A percentile compares a stretch with the other conserved stretches of the same genome.
Evolutionary conservation across 2,888 invertebrate species (phyloP).

Genomic region (Dastarcus helophoroides): DNA sequence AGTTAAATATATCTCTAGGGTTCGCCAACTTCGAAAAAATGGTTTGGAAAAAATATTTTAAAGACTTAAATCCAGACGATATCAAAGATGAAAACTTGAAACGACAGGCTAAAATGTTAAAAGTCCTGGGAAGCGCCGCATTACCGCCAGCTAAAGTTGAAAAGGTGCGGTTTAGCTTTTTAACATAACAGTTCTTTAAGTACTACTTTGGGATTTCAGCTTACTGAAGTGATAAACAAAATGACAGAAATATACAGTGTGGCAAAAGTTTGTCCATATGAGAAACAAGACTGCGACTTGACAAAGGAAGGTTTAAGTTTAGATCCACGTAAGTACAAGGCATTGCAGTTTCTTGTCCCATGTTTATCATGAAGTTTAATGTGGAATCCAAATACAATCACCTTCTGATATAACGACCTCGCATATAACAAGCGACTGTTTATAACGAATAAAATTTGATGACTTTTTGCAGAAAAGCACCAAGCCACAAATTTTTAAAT

Average conservation of each 20-base stretch:
- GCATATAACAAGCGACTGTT: neutral
- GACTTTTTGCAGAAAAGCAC: neutral
- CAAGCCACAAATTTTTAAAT: no score
- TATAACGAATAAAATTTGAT: slow-evolving; percentile 1
- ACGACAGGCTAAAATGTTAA: slow-evolving; percentile 37
- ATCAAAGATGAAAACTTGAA: slow-evolving; percentile 33
- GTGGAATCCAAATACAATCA: no score
- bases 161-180: slow-evolving; percentile 22
- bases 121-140: slow-evolving; percentile 38
- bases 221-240: slow-evolving; percentile 19
- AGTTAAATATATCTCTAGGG: slow-evolving; percentile 24
- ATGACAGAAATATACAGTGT: slow-evolving; percentile 35
- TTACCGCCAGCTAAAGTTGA: slow-evolving; percentile 32
- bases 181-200: neutral
- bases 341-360: no score
- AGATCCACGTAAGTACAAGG: slow-evolving; percentile 33
- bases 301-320: slow-evolving; percentile 24
- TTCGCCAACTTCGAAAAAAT: slow-evolving; percentile 32
- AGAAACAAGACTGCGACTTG: slow-evolving; percentile 29
- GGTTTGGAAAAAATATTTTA: slow-evolving; percentile 33
- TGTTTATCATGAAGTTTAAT: no score
- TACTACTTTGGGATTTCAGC: slow-evolving; percentile 17
- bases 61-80: slow-evolving; percentile 27
- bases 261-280: slow-evolving; percentile 36
- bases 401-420: neutral